Base-by-base conservation (phyloP, 2,888 invertebrate species). In the Phytoseiulus persimilis region DNA sequence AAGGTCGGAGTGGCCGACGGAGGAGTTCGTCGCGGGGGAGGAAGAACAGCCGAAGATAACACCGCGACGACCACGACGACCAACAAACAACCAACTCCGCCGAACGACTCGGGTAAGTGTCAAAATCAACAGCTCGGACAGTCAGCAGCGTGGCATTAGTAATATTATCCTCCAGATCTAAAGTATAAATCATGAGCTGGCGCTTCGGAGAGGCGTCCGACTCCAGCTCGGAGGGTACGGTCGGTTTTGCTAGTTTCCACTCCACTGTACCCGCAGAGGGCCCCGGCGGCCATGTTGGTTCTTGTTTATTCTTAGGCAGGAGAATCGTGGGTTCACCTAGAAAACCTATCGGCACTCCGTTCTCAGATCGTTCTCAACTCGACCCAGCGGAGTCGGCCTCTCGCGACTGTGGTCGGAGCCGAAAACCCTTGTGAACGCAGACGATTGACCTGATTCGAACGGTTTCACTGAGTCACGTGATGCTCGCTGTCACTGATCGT, bases 211-310 rank as follows among this genome's bases (percentile, higher is more conserved):
- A 65, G 2, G 65, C 23, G 65, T 65, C 65, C 18, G 65, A 31
- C 32, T 33, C 33, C 18, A 84, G 84, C 11, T 84, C 84, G 23
- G 28, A 31, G 18, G 84, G 28, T 84, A 2, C 6, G 18, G 31
- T 1, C 28, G n/a, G 33, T 32, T 23, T 84, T 18, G 33, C 84
- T 1, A 32, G 11, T 84, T 84, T 84, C 33, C 31, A 31, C 84
- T 33, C 32, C 32, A 65, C 5, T 23, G 18, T 65, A 65, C 65
- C 65, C 65, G 65, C 65, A 65, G 14, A 65, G 33, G 39, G n/a
- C 87, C 32, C 87, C 32, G 45, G 87, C 87, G 87, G 87, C 87
- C 87, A 87, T 87, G 87, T 87, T 87, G 87, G 87, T 87, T 87
- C 87, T 87, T 87, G 87, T 87, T 87, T 87, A 32, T 87, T 32